phyloP scores from a whole-genome alignment of 2,113 vertebrate species.

The Lepisosteus osseus region DNA sequence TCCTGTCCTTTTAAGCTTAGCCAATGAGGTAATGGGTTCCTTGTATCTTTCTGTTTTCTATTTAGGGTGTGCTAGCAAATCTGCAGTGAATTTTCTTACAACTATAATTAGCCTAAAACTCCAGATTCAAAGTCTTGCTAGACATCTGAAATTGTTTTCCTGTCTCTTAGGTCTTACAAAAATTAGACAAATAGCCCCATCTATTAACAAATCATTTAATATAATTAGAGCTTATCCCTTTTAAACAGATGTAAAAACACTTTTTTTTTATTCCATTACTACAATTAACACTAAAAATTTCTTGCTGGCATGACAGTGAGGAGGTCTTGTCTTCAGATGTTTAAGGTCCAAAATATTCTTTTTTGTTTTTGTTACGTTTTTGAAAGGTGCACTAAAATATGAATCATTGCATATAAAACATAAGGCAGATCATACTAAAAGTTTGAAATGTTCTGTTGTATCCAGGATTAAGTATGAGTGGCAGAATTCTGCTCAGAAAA shows the following conservation, averaged over 20 bases:
- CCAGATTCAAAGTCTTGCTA: constrained; percentile 58
- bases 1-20: constrained; percentile 86
- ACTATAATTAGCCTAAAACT: constrained; percentile 63
- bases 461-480: too few species aligned
- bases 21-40: constrained; percentile 87
- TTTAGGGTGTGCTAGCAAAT: constrained; percentile 48
- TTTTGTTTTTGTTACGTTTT: too few species aligned
- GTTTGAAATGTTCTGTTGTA: too few species aligned
- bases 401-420: too few species aligned
- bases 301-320: not conserved
- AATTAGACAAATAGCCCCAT: constrained; percentile 80
- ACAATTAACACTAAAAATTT: constrained; percentile 60
- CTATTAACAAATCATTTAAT: constrained; percentile 87
- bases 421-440: too few species aligned
- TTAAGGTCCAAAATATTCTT: too few species aligned
- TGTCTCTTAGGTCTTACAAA: constrained; percentile 83
- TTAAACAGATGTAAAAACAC: constrained; percentile 71
- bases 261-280: constrained; percentile 58
- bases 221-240: constrained; percentile 73
- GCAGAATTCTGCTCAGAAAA: too few species aligned
- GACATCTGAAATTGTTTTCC: constrained; percentile 66
- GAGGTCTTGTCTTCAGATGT: too few species aligned
- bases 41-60: constrained; percentile 48
- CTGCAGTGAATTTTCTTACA: constrained; percentile 52
- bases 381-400: too few species aligned